Base-by-base conservation (phyloP, 2,797 vertebrate genomes). In the Hafferia zeledoni region DNA sequence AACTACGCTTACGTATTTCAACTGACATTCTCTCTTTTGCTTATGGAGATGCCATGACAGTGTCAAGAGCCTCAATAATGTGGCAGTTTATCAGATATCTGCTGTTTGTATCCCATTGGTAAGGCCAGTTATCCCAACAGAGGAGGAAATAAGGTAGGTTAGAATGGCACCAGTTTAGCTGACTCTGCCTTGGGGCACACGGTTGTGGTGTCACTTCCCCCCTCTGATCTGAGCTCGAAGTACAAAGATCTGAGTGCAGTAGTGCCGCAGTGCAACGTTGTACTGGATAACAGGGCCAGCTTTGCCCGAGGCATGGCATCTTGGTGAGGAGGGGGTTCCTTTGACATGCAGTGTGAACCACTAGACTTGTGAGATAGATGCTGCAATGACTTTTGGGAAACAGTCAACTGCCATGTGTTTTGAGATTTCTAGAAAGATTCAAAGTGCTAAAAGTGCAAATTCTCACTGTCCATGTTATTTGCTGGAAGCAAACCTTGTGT, bases 381-480 rank as follows among this genome's bases (percentile, higher is more conserved):
- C 35, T 84, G 53, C 61, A 70, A 28, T 0, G 0, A 30, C 3
- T 22, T 87, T 59, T 35, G 47, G 35, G 61, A 63, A 90, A 69
- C 13, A 16, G 9, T 53, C 55, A 85, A 47, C 67, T 12, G 17
- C 39, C 6, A 2, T 2, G 10, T 5, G 1, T 72, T 67, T 91
- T 91, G 77, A 89, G n/a, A 65, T 78, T 93, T 91, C 55, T 59
- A 61, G n/a, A 82, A 77, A 80, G 19, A n/a, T 31, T 47, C 37
- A 33, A 80, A 60, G 25, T 37, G 41, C 19, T 60, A 47, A 64
- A 67, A 79, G 37, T 57, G 31, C 37, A 65, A 2, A 47, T 72
- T 89, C 31, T 55, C 78, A 23, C 35, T 35, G 30, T 19, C 70
- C 41, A 59, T 10, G 1, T 33, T 82, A 65, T 67, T 74, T 71